Evolutionary conservation across 2,797 vertebrate genomes (phyloP).

Genomic region (Anabacerthia variegaticeps): DNA sequence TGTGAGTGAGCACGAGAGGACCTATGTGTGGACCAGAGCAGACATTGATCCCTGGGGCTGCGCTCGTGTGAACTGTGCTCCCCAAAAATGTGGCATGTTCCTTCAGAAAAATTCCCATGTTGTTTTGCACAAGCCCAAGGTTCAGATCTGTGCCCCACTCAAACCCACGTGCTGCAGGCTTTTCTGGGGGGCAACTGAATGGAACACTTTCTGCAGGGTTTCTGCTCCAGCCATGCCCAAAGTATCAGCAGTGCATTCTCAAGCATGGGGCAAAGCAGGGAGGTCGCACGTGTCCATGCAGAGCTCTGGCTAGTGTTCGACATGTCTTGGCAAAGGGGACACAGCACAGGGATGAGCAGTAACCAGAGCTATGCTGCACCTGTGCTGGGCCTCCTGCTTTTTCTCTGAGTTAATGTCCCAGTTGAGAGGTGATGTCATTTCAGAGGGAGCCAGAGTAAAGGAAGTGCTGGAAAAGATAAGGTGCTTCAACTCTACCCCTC

Average conservation of each 20-base stretch:
- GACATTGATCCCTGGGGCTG: neutral
- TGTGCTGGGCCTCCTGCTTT: slow-evolving; percentile 86
- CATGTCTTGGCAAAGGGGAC: neutral
- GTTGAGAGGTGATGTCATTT: slow-evolving; percentile 91
- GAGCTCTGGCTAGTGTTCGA: neutral
- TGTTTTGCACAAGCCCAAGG: neutral
- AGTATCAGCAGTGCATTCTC: neutral
- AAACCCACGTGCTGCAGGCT: neutral
- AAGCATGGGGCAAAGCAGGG: accelerated
- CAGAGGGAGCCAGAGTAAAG: slow-evolving; percentile 76
- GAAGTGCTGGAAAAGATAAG: slow-evolving; percentile 49
- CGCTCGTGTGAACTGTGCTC: neutral
- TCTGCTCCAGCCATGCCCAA: neutral
- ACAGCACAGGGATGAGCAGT: neutral
- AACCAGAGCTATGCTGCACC: slow-evolving; percentile 77
- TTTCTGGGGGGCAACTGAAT: neutral
- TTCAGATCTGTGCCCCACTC: neutral
- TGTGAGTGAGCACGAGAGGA: neutral
- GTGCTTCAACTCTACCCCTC: slow-evolving; percentile 27
- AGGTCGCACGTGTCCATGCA: accelerated
- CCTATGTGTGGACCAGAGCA: neutral
- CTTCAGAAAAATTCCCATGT: neutral
- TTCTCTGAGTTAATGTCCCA: slow-evolving; percentile 84
- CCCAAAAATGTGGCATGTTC: accelerated
- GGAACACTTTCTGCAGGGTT: neutral